phyloP scores from a whole-genome alignment of 2,888 invertebrate species.

The Tenthredo notha region DNA sequence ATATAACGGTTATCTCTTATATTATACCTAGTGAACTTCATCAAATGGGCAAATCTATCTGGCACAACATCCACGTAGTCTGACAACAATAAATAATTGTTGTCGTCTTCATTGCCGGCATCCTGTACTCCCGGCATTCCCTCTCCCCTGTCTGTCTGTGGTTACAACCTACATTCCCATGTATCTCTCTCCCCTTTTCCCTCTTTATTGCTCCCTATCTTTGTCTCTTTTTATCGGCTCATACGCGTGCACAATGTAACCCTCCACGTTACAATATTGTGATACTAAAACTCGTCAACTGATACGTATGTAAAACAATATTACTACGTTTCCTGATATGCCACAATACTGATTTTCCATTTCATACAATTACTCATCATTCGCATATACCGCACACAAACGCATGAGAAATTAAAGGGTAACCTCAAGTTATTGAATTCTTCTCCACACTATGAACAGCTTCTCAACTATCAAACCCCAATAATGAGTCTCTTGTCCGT shows the following conservation, averaged over 20 bases:
- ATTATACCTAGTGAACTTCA: not conserved
- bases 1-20: not conserved
- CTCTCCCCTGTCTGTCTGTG: constrained; percentile 68
- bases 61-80: constrained; percentile 60
- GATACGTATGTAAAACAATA: not conserved
- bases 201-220: constrained; percentile 55
- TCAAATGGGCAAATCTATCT: constrained; percentile 32
- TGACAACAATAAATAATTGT: constrained; percentile 77
- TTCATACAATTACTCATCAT: not conserved
- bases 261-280: not conserved
- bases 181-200: constrained; percentile 54
- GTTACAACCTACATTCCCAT: constrained; percentile 44
- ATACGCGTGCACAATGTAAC: constrained; percentile 55
- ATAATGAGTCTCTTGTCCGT: not conserved
- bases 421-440: not conserved
- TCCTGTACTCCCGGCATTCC: constrained; percentile 74
- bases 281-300: not conserved
- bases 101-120: constrained; percentile 75
- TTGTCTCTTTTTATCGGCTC: constrained; percentile 60
- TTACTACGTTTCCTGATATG: not conserved
- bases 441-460: not conserved
- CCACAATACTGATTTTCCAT: not conserved
- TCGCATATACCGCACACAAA: not conserved
- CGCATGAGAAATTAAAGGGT: not conserved
- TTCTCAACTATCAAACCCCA: constrained; percentile 5